phyloP scores from a whole-genome alignment of 92 coral and sea anemone genomes.

The Anthopleura xanthogrammica region DNA sequence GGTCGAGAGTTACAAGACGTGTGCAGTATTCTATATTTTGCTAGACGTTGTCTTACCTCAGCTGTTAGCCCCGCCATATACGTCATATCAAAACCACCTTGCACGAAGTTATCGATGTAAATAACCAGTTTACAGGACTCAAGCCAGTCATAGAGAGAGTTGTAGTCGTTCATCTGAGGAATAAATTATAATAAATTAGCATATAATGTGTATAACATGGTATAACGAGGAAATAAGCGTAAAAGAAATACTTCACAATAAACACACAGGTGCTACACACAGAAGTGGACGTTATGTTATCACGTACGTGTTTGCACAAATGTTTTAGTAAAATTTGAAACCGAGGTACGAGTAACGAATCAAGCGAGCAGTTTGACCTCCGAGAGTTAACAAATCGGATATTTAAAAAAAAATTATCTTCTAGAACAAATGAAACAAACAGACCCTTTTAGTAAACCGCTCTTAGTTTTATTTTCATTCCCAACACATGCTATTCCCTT shows the following conservation, averaged over 20 bases:
- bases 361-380: not conserved
- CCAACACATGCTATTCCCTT: not conserved
- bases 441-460: no score
- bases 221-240: no score
- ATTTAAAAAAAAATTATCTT: not conserved
- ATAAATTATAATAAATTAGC: conserved; percentile 2
- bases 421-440: not conserved
- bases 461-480: not conserved
- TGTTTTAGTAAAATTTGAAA: no score
- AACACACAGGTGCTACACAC: not conserved
- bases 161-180: conserved; percentile 84
- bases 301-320: not conserved
- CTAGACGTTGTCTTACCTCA: conserved; percentile 52
- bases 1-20: no score
- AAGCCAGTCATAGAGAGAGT: conserved; percentile 92
- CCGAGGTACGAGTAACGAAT: not conserved
- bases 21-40: not conserved
- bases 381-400: not conserved
- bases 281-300: no score
- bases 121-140: conserved; percentile 76
- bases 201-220: no score
- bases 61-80: conserved; percentile 81
- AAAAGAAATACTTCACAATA: no score
- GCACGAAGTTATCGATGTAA: conserved; percentile 92
- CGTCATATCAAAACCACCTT: conserved; percentile 92